A percentile compares a stretch with the other conserved stretches of the same genome.
phyloP scores from a whole-genome alignment of 2,113 vertebrate species.

The Calonectris borealis region DNA sequence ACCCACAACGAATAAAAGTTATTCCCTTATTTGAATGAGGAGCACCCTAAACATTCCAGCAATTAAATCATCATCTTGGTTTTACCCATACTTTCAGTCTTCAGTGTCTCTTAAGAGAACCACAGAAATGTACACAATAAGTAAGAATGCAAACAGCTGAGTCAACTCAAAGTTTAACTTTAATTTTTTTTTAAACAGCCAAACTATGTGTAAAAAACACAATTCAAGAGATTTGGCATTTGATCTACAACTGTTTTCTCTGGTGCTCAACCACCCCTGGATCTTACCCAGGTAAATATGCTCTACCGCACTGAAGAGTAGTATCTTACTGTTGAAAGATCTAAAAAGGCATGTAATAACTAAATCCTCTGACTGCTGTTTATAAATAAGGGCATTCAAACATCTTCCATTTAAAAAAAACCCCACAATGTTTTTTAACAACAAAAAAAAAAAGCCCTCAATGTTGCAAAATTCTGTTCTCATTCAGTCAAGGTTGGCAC shows the following conservation, averaged over 20 bases:
- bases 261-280: neutral
- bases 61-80: neutral
- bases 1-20: neutral
- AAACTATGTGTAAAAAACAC: neutral
- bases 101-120: neutral
- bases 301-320: neutral
- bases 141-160: neutral
- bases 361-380: neutral
- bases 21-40: neutral
- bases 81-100: neutral
- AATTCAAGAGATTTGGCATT: neutral
- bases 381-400: neutral
- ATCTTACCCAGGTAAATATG: neutral
- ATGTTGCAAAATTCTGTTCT: neutral
- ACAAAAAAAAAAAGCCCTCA: neutral
- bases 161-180: neutral
- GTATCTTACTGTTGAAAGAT: neutral
- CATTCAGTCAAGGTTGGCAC: neutral
- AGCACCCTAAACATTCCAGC: neutral
- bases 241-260: neutral
- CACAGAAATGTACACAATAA: neutral
- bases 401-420: neutral
- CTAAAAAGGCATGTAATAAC: neutral
- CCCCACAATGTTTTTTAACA: neutral
- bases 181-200: neutral